These are phyloP conservation scores for Catharus bicknelli DNA, from an alignment of 2,113 vertebrate genomes.

Conservation along the genomic window DNA sequence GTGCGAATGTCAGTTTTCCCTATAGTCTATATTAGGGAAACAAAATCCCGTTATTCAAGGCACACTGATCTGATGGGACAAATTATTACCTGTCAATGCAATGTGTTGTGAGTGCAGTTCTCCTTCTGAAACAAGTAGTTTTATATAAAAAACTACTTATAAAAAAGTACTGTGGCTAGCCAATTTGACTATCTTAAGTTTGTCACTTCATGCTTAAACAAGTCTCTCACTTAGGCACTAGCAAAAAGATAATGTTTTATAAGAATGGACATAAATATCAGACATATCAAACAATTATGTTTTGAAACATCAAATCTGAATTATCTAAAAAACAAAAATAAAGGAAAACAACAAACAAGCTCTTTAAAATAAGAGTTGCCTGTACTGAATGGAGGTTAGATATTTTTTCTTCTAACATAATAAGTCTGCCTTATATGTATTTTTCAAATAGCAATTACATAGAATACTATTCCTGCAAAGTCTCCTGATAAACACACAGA, in stretches of 20 bases:
- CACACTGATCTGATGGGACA: background rate
- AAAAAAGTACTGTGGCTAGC: background rate
- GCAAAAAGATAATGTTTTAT: background rate
- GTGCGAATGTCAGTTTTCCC: background rate
- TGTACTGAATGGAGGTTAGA: background rate
- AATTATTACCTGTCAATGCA: background rate
- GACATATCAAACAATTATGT: background rate
- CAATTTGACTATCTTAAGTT: background rate
- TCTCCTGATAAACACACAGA: background rate
- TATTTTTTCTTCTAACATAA: background rate
- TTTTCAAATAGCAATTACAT: background rate
- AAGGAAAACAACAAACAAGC: background rate
- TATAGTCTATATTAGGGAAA: background rate
- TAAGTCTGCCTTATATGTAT: background rate
- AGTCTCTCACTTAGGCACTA: background rate
- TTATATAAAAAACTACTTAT: background rate
- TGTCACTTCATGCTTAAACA: background rate
- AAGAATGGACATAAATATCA: background rate
- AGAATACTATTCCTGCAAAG: background rate
- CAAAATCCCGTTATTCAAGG: background rate
- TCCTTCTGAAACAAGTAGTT: too few relatives aligned
- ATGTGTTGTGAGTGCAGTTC: background rate
- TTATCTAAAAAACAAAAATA: background rate
- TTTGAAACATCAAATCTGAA: background rate
- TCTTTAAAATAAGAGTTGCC: background rate